Conservation (phyloP, 1,140 invertebrate species). For the Trichoplusia ni region DNA sequence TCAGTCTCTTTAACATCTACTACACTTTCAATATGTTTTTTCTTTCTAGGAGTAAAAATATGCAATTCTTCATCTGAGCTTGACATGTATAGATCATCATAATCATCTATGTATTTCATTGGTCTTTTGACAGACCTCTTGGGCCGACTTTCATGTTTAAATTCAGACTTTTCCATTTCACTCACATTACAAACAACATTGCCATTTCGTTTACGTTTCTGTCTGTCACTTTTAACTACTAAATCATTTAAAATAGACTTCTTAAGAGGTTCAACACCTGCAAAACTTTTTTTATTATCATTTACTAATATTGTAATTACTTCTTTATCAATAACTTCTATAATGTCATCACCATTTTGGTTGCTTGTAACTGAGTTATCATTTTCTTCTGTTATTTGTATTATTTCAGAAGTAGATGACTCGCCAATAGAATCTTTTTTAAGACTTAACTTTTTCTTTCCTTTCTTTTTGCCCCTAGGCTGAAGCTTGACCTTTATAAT, state of each 20-base stretch:
- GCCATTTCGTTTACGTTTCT: slow-evolving; percentile 40
- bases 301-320: not conserved
- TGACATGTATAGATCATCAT: slow-evolving; percentile 54
- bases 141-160: slow-evolving; percentile 48
- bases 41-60: slow-evolving; percentile 75
- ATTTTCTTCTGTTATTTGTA: not conserved
- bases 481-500: slow-evolving; percentile 66
- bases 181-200: not conserved
- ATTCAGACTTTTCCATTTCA: slow-evolving; percentile 28
- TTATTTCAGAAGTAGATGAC: not conserved
- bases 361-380: not conserved
- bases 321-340: not conserved
- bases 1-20: slow-evolving; percentile 22
- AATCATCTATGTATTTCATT: slow-evolving; percentile 68
- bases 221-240: slow-evolving; percentile 20
- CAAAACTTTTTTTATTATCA: not conserved
- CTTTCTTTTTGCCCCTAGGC: slow-evolving; percentile 53
- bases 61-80: slow-evolving; percentile 74
- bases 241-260: too few relatives aligned
- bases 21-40: slow-evolving; percentile 48
- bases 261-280: too few relatives aligned
- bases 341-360: not conserved
- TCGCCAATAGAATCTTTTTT: slow-evolving; percentile 10
- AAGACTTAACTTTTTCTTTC: slow-evolving; percentile 47
- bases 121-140: slow-evolving; percentile 68